Percentiles rank a stretch among this genome's conserved stretches.
Conservation (phyloP, 1,140 invertebrate species). For the Andrena cerasifolii region DNA sequence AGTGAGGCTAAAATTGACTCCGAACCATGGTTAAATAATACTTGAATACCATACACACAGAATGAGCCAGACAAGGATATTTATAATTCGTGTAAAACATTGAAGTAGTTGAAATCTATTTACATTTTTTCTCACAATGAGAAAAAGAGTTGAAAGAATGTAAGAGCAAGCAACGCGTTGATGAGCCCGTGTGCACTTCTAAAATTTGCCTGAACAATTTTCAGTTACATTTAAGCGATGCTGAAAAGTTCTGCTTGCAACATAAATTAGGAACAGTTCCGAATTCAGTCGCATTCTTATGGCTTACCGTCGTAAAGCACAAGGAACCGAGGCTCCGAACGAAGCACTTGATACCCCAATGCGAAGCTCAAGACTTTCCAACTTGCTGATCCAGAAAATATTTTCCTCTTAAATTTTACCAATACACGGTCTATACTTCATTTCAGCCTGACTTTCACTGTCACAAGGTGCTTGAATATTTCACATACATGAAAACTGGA, state of each 20-base stretch:
- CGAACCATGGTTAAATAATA: background rate
- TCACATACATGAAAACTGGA: background rate
- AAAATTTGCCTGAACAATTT: slow-evolving; percentile 6
- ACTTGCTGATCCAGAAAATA: background rate
- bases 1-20: background rate
- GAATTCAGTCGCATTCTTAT: background rate
- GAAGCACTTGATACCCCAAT: background rate
- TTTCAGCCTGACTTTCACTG: background rate
- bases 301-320: background rate
- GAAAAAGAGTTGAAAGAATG: background rate
- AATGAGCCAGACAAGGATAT: too few species aligned
- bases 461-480: background rate
- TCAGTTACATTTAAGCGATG: background rate
- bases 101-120: background rate
- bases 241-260: background rate
- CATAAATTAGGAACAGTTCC: background rate
- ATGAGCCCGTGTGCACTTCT: too few species aligned
- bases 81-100: too few species aligned
- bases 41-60: background rate
- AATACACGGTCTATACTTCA: background rate
- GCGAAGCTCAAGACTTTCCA: background rate
- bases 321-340: background rate
- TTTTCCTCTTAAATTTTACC: background rate
- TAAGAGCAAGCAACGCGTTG: too few species aligned
- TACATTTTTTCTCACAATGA: too few species aligned